A percentile compares a stretch with the other conserved stretches of the same genome.
Evolutionary conservation across 2,113 vertebrate genomes (phyloP).

Genomic region (Leuciscus idus): DNA sequence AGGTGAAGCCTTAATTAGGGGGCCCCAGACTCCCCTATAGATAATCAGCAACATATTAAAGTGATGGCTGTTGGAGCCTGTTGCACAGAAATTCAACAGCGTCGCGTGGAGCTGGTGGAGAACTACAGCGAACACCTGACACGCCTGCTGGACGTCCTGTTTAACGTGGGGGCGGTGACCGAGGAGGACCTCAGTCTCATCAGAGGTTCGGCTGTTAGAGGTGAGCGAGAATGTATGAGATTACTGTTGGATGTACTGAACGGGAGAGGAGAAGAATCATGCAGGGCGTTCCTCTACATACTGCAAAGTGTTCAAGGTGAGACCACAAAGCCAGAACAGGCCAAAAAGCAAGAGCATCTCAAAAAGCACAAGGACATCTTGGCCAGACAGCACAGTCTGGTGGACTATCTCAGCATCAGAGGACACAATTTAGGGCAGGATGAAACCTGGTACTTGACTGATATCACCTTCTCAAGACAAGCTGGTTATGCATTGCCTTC

Average conservation of each 20-base stretch:
- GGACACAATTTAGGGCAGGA: neutral
- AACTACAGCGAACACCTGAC: constrained; percentile 54
- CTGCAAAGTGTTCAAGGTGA: constrained; percentile 29
- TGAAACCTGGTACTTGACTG: constrained; percentile 40
- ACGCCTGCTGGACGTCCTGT: constrained; percentile 52
- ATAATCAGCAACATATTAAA: neutral
- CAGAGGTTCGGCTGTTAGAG: constrained; percentile 27
- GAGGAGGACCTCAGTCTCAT: constrained; percentile 63
- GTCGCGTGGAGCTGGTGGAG: constrained; percentile 61
- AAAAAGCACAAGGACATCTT: constrained; percentile 58
- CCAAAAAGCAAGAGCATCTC: constrained; percentile 25
- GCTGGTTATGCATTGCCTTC: constrained; percentile 29
- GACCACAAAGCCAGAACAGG: neutral
- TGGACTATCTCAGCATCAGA: constrained; percentile 48
- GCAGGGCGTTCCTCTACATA: constrained; percentile 53
- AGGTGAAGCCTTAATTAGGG: constrained; percentile 12
- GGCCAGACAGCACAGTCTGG: constrained; percentile 47
- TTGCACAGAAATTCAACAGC: constrained; percentile 45
- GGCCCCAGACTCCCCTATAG: neutral
- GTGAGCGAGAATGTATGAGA: constrained; percentile 58
- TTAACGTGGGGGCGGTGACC: constrained; percentile 51
- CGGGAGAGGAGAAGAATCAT: constrained; percentile 62
- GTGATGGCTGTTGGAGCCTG: constrained; percentile 57
- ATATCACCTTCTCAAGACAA: constrained; percentile 57
- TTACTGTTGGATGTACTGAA: constrained; percentile 61